These are phyloP conservation scores for Drosophila willistoni DNA, from an alignment of 1,140 invertebrate genomes.

Conservation along the genomic window DNA sequence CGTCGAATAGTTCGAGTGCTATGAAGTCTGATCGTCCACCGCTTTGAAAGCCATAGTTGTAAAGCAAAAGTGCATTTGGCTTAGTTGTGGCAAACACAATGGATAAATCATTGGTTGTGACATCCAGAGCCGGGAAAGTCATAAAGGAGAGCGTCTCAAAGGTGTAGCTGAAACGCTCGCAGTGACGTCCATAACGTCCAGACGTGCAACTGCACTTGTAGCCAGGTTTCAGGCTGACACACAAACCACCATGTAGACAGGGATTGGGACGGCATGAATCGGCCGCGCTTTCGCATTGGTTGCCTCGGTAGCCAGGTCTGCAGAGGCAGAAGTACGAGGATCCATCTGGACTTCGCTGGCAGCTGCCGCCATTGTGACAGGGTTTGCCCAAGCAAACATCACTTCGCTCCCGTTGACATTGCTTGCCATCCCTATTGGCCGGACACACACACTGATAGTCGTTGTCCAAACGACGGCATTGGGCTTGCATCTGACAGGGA, in stretches of 20 bases:
- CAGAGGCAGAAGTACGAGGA: conserved; percentile 95
- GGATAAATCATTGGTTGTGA: conserved; percentile 94
- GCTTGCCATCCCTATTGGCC: conserved; percentile 89
- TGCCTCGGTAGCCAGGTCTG: conserved; percentile 93
- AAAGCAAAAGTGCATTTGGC: conserved; percentile 92
- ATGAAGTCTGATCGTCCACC: conserved; percentile 96
- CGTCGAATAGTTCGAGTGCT: conserved; percentile 93
- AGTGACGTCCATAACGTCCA: conserved; percentile 94
- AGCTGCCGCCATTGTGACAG: conserved; percentile 95
- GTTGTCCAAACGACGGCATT: conserved; percentile 91
- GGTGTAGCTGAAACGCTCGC: conserved; percentile 94
- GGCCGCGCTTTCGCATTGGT: conserved; percentile 92
- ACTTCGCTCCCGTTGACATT: conserved; percentile 92
- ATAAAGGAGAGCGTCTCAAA: conserved; percentile 95
- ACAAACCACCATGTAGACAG: conserved; percentile 92
- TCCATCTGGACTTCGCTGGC: conserved; percentile 92
- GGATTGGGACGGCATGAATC: conserved; percentile 96
- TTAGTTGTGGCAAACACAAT: conserved; percentile 96
- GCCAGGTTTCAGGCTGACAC: conserved; percentile 91
- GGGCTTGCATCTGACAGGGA: conserved; percentile 92
- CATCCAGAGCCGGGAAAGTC: conserved; percentile 92
- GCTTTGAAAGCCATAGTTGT: conserved; percentile 94
- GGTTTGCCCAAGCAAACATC: conserved; percentile 93
- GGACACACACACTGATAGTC: conserved; percentile 93
- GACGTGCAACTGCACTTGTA: conserved; percentile 94